Evolutionary conservation across 2,888 invertebrate species (phyloP).

Genomic region (Dolichomitus sp.): DNA sequence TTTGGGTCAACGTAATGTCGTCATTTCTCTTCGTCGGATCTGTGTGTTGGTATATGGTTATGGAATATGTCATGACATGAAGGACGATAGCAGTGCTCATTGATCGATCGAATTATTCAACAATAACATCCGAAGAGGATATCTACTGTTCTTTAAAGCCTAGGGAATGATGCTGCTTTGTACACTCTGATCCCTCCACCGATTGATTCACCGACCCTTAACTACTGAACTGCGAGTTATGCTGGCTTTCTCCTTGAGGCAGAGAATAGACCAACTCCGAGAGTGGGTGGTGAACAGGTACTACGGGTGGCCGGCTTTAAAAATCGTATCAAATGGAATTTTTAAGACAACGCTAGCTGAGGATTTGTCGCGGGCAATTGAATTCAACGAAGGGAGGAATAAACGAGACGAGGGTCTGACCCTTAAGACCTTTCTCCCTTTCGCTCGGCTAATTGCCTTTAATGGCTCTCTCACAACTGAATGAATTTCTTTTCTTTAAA

Average conservation of each 20-base stretch:
- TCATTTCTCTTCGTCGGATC: conserved; percentile 54
- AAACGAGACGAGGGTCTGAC: conserved; percentile 25
- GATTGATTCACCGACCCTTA: conserved; percentile 49
- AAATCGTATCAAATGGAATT: conserved; percentile 63
- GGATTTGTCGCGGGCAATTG: conserved; percentile 56
- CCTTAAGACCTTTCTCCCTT: conserved; percentile 46
- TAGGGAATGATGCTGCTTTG: conserved; percentile 1
- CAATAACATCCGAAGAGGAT: conserved; percentile 18
- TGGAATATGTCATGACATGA: conserved; percentile 7
- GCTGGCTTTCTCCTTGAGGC: background rate
- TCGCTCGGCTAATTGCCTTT: conserved; percentile 61
- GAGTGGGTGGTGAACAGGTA: conserved; percentile 3
- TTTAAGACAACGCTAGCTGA: conserved; percentile 41
- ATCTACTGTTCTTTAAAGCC: conserved; percentile 12
- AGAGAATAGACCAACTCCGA: conserved; percentile 4
- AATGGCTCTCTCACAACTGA: conserved; percentile 58
- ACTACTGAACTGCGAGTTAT: conserved; percentile 38
- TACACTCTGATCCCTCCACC: conserved; percentile 25
- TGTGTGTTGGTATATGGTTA: background rate
- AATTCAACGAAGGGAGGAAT: conserved; percentile 46
- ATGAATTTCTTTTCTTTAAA: conserved; percentile 50
- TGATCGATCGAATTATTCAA: conserved; percentile 48
- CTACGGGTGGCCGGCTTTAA: conserved; percentile 40
- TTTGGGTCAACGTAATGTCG: conserved; percentile 57
- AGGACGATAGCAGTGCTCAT: conserved; percentile 3